Evolutionary conservation across 2,113 vertebrate genomes (phyloP), one percentile per base, ranked within the genome.

Genomic region (Cynopterus brachyotis): DNA sequence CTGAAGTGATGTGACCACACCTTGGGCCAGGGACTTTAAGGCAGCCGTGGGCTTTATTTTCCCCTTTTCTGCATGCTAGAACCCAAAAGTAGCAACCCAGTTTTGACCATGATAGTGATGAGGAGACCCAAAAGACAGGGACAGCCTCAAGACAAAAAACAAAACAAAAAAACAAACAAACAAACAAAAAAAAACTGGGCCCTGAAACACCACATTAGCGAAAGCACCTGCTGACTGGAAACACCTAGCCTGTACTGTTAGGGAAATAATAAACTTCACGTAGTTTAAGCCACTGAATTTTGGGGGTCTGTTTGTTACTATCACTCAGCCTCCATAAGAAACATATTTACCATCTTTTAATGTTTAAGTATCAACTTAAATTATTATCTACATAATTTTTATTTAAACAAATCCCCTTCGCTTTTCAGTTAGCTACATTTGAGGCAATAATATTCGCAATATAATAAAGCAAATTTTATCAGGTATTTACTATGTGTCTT

Each of bases 371-470:
- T 32, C 72, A 57, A 13, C 13, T n/a, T n/a, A 7, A n/a, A 19
- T 72, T 62, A 78, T 50, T 57, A 83, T 64, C 24, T 60, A 32
- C 9, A 50, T 37, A 42, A 9, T 32, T 80, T 89, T 75, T 42
- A 67, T 59, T 73, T 30, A 59, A 90, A 45, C 22, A 66, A 96
- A 87, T 2, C 42, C 28, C 40, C 26, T 84, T 47, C n/a, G 55
- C 55, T 87, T 86, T 73, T n/a, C 59, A 93, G n/a, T n/a, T 62
- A 91, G 64, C 20, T 73, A 37, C 37, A 20, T 81, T 76, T 81
- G 69, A 50, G 12, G 57, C 24, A 64, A 40, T 47, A 75, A 70
- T 37, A 78, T 15, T 24, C 64, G 79, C 16, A 79, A 59, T 62
- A 24, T 55, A 84, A 75, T 73, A 57, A 66, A 88, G 30, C 22